phyloP scores from a whole-genome alignment of 2,113 vertebrate genomes.

The Corythornis cristatus region DNA sequence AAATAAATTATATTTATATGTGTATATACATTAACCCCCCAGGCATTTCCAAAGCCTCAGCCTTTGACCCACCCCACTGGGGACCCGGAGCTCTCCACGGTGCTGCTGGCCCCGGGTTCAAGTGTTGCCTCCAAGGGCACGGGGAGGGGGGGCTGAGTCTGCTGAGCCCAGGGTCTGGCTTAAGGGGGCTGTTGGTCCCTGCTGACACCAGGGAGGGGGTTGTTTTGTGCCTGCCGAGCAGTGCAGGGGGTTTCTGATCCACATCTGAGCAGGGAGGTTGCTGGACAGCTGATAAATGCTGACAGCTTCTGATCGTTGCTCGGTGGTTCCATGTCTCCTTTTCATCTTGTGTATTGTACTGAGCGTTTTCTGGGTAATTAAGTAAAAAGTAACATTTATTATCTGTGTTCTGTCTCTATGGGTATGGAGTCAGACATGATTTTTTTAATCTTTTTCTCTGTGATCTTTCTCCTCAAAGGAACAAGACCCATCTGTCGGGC shows the following conservation, averaged over 20 bases:
- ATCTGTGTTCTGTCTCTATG: background rate
- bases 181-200: rapidly evolving
- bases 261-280: background rate
- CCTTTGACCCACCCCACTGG: background rate
- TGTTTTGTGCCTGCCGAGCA: rapidly evolving
- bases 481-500: constrained; percentile 26
- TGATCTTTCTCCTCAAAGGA: constrained; percentile 31
- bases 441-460: background rate
- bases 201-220: background rate
- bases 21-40: rapidly evolving
- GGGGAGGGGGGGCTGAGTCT: rapidly evolving
- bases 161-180: rapidly evolving
- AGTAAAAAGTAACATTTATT: constrained; percentile 2
- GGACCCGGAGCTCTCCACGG: background rate
- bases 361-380: background rate
- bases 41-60: background rate
- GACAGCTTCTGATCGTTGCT: background rate
- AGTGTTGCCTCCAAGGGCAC: rapidly evolving
- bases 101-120: background rate
- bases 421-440: background rate
- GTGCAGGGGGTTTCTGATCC: rapidly evolving
- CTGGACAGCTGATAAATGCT: rapidly evolving
- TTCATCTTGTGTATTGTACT: background rate
- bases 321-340: background rate
- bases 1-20: rapidly evolving